Evolutionary conservation across 2,113 vertebrate species (phyloP), one percentile per base, ranked within the genome.

Genomic region (Solea senegalensis): DNA sequence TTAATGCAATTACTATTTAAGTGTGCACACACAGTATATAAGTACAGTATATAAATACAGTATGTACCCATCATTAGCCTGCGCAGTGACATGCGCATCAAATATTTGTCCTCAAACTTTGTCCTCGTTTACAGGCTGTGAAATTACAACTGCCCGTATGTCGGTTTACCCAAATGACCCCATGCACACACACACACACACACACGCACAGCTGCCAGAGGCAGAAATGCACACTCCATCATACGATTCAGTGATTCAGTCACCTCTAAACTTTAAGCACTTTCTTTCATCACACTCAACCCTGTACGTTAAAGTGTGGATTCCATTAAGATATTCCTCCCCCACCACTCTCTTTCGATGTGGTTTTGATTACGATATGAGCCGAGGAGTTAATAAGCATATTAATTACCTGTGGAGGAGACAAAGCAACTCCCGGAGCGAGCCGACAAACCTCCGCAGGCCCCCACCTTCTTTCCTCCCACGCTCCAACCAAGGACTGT

Each of bases 351-450:
- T 71, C 74, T 61, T 21, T 70, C 72, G 52, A 10, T 34, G 12
- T 49, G 61, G 65, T 74, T 82, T 70, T 77, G 79, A 85, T 87
- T 44, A 76, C 79, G 76, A 85, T 85, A 72, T 65, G 78, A 81
- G 85, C 73, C 26, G 81, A 84, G 75, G 82, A 89, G 83, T 89
- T 92, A 90, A 90, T 91, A 86, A 84, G 84, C 69, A 63, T 89
- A 86, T 87, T 92, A 92, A 92, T 90, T 87, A 88, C 85, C 85
- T 83, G 82, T 80, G 86, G 66, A 78, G 82, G 82, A 90, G 88
- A 86, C 80, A 81, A 86, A 81, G 56, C 72, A 52, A 61, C 78
- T 87, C 86, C 81, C 85, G 57, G 64, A 61, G 81, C 48, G 44
- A 80, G 9, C 51, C 69, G 54, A 0, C 65, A 62, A 52, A 1